phyloP scores from a whole-genome alignment of 2,113 vertebrate species.

The Edolisoma coerulescens region DNA sequence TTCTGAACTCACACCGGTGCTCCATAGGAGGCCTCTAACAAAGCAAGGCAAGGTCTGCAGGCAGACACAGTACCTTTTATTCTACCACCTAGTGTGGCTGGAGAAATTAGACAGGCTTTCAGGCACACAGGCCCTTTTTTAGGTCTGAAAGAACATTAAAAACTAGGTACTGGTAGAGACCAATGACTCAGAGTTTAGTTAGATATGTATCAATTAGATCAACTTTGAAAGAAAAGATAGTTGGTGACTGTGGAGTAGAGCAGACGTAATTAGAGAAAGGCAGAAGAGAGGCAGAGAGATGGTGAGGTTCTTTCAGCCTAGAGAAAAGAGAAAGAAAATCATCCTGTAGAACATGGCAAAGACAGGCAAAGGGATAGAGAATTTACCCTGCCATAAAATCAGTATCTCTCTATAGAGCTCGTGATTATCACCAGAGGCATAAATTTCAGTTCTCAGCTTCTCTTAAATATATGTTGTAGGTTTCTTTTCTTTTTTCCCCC shows the following conservation, averaged over 20 bases:
- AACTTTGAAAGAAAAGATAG: neutral
- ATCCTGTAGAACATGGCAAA: neutral
- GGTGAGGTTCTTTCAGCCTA: neutral
- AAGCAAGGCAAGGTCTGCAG: conserved; percentile 32
- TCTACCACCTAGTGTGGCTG: conserved; percentile 37
- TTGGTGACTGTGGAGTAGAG: neutral
- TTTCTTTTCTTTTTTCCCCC: neutral
- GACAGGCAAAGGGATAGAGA: neutral
- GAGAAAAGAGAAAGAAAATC: neutral
- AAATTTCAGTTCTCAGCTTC: neutral
- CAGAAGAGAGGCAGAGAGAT: neutral
- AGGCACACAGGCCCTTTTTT: neutral
- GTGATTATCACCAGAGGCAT: neutral
- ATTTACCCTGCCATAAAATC: neutral
- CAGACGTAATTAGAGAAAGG: neutral
- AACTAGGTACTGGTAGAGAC: neutral
- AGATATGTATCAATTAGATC: neutral
- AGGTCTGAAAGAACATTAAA: conserved; percentile 12
- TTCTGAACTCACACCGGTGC: conserved; percentile 24
- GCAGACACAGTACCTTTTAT: conserved; percentile 41
- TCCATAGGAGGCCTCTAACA: conserved; percentile 48
- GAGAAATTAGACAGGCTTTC: conserved; percentile 36
- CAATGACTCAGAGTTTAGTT: conserved; percentile 15
- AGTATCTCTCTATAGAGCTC: neutral
- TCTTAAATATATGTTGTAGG: neutral